Base-by-base conservation (phyloP, 2,113 vertebrate species). In the Morone saxatilis region DNA sequence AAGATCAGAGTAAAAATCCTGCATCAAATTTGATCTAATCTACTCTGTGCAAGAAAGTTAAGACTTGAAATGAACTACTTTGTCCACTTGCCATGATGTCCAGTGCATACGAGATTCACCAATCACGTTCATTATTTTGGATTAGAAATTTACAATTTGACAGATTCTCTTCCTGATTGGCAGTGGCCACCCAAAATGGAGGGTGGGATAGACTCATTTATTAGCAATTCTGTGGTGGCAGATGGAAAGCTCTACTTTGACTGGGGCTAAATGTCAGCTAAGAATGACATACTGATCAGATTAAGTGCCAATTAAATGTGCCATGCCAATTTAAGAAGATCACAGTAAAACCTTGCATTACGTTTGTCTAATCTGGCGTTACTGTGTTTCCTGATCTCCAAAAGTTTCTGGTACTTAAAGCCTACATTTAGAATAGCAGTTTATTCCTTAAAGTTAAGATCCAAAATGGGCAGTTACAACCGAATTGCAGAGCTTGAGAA, bases 261-360 rank as follows among this genome's bases (percentile, higher is more conserved):
- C 22, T 7, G 22, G 0, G 66, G 38, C 54, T 72, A 48, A 78
- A 47, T 63, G 71, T 76, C 78, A 67, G 9, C 47, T 38, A 5
- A 76, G 31, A 45, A 36, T 45, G 51, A 61, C 25, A 20, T 17
- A 41, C 54, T 66, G 74, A 63, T 81, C 59, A 62, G 53, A 76
- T 78, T 25, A 60, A 17, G 43, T 40, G 57, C 7, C 43, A 71
- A 76, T 86, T 86, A 48, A 77, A 76, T 2, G 25, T 0, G 6
- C 57, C 14, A 5, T 31, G n/a, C 22, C 38, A 66, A n/a, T 50
- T 54, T 76, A 79, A 85, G 48, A 50, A 76, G 70, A 71, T 56
- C 17, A n/a, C 7, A n/a, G 65, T 65, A 45, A 74, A 73, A 36
- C 22, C 36, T 43, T n/a, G 51, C 7, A 57, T 57, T 51, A 41